phyloP scores from a whole-genome alignment of 2,797 vertebrate species.

The Gadopsis bispinosus region DNA sequence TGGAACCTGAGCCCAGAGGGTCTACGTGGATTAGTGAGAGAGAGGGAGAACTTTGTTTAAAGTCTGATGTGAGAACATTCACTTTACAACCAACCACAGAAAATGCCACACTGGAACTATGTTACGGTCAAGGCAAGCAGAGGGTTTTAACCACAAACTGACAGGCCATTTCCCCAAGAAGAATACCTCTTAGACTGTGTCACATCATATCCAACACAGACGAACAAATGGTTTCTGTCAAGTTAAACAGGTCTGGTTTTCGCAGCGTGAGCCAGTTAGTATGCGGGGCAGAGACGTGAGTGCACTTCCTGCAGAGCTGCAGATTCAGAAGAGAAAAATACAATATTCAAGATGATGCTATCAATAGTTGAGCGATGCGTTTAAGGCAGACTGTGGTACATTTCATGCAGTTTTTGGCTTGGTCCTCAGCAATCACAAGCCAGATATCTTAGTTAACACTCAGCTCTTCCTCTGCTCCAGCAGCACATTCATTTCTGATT shows the following conservation, averaged over 20 bases:
- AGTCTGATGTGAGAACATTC: constrained; percentile 33
- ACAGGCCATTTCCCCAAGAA: neutral
- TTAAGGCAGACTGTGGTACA: too few species aligned
- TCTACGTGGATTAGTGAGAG: constrained; percentile 3
- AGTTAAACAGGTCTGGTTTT: constrained; percentile 41
- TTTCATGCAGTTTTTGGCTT: too few species aligned
- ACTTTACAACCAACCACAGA: constrained; percentile 19
- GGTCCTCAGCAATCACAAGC: neutral
- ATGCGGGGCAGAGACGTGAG: constrained; percentile 20
- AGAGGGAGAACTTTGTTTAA: constrained; percentile 14
- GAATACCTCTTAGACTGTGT: neutral
- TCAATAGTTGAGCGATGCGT: too few species aligned
- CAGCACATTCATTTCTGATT: constrained; percentile 33
- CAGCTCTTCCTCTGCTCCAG: constrained; percentile 18
- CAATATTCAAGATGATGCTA: too few species aligned
- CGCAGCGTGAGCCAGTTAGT: constrained; percentile 13
- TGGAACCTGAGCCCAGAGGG: neutral
- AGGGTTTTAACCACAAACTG: constrained; percentile 26
- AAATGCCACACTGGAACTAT: neutral
- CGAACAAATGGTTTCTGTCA: constrained; percentile 21
- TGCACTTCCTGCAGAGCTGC: constrained; percentile 34
- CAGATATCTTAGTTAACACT: neutral
- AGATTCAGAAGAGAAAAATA: too few species aligned
- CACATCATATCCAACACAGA: constrained; percentile 12
- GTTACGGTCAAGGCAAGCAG: neutral